Conservation (phyloP, 1,140 invertebrate species). For the Semibalanus balanoides region DNA sequence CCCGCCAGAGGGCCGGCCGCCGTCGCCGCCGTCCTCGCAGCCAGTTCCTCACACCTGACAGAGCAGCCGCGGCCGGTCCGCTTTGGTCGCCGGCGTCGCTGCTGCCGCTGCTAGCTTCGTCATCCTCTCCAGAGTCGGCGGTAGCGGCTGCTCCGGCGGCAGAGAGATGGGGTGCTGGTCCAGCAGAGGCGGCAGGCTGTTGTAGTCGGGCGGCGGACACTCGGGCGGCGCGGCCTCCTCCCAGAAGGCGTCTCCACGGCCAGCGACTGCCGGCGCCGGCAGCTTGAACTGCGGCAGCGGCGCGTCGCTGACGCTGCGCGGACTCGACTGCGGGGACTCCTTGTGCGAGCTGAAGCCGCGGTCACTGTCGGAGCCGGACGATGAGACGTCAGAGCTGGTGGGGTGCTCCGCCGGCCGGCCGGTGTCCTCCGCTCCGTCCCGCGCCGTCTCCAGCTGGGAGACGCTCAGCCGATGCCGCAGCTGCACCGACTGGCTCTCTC, state of each 20-base stretch:
- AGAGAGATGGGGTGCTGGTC: neutral
- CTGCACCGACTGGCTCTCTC: slow-evolving; percentile 22
- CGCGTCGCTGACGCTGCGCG: neutral
- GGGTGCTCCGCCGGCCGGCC: neutral
- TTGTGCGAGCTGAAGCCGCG: neutral
- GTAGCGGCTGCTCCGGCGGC: neutral
- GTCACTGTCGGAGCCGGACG: neutral
- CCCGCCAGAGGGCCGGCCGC: too few species aligned
- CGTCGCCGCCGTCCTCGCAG: neutral
- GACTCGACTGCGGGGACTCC: neutral
- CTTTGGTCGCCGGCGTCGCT: too few species aligned
- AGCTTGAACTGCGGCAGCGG: neutral
- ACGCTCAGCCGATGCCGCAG: slow-evolving; percentile 19
- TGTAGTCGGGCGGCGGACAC: neutral
- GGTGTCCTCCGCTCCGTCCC: slow-evolving; percentile 9
- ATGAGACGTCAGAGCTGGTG: slow-evolving; percentile 7
- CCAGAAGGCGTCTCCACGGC: too few species aligned
- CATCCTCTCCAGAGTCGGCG: neutral
- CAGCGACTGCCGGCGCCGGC: too few species aligned
- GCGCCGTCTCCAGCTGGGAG: slow-evolving; percentile 13
- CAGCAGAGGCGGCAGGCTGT: neutral
- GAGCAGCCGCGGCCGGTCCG: neutral
- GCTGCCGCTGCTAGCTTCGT: too few species aligned
- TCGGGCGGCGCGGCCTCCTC: neutral
- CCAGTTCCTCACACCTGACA: neutral